Base-by-base conservation (phyloP, 2,888 invertebrate species). In the Heteromyza rotundicornis region DNA sequence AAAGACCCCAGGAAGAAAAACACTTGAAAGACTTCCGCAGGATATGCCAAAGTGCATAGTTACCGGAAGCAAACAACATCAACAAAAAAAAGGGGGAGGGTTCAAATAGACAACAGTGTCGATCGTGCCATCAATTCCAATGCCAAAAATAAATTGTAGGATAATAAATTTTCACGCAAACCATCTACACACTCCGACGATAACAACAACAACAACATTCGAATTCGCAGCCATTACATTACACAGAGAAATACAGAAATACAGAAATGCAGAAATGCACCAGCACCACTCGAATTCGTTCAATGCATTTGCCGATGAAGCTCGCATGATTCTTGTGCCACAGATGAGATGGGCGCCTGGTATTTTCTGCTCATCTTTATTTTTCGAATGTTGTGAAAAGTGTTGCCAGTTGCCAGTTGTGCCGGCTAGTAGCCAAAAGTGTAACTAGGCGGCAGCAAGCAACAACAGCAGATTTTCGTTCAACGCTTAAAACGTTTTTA, bases 351-450 rank as follows among this genome's bases (percentile, higher is more conserved):
- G 79, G 22, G 70, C 75, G 74, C 79, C 79, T 78, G 72, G 64
- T 77, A 63, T 50, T 70, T 70, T 73, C 71, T 74, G 77, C 79
- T 77, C 77, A 78, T 77, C 77, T 77, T 77, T 76, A 77, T 76
- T 79, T 76, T 78, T 72, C n/a, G n/a, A 76, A 62, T 63, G 62
- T 64, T 64, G 62, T 27, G n/a, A 54, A 61, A n/a, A n/a, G n/a
- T n/a, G n/a, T n/a, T n/a, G n/a, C n/a, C n/a, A n/a, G n/a, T n/a
- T n/a, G n/a, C n/a, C n/a, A n/a, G n/a, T n/a, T n/a, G n/a, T n/a
- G n/a, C n/a, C n/a, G n/a, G 50, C 23, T 50, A 50, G 17, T 50
- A 2, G 19, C 5, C 7, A 50, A n/a, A 50, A 5, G 16, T 19
- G 16, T 67, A 73, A 66, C 10, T 57, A 16, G n/a, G 12, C 32